Base-by-base conservation (phyloP, 2,797 vertebrate genomes). In the Syngnathus rostellatus region DNA sequence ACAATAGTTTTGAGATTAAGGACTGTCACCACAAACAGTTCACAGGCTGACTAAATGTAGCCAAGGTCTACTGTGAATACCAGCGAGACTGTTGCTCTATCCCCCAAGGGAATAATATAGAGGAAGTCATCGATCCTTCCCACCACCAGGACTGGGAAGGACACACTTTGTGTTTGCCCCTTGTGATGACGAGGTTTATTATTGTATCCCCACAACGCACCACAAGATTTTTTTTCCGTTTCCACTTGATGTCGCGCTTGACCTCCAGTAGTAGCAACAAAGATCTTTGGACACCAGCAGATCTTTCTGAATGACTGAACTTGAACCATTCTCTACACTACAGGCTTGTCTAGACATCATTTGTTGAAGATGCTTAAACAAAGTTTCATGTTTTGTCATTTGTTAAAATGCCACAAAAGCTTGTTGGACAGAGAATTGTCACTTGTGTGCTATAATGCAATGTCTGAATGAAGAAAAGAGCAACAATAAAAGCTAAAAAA, bases 111-210 rank as follows among this genome's bases (percentile, higher is more conserved):
- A 65, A 67, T 71, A 66, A 74, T 72, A 86, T 75, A 76, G 78
- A 89, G 89, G 83, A 90, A 90, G 85, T 87, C 77, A 89, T 88
- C 5, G 84, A 89, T 90, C 90, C 86, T 89, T 89, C 86, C 85
- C 88, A 89, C 81, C 83, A 83, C 70, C 75, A 75, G 76, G 75
- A 87, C 84, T 89, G 86, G 87, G 84, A 91, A 89, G 82, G 76
- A 78, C 71, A 76, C 69, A 76, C 65, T 68, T 79, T 73, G 72
- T 75, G 68, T 82, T 84, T 87, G 85, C 83, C 85, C 66, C 73
- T 88, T 83, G 81, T 72, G 80, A 63, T 82, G 79, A 86, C 50
- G 9, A 72, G 79, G 75, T 73, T 80, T 85, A 79, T 86, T 83
- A 81, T 86, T 85, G 68, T 74, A 76, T 70, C 54, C 64, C 67